Base-by-base conservation (phyloP, 2,113 vertebrate genomes). In the Taxidea taxus region DNA sequence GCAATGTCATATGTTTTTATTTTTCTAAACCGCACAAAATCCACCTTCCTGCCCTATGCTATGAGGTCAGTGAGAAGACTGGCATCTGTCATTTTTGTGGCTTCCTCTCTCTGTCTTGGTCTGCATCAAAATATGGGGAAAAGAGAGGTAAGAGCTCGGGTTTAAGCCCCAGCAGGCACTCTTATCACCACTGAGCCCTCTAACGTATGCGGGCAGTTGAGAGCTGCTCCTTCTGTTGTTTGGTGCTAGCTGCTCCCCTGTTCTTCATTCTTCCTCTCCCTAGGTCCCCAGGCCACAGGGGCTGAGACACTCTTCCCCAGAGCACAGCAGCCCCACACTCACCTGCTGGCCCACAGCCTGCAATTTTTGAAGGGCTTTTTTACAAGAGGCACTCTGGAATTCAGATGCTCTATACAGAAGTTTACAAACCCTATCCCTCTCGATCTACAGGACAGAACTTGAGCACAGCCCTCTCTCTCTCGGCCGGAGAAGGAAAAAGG, bases 11-110 rank as follows among this genome's bases (percentile, higher is more conserved):
- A 2, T 84, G 84, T 74, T 62, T 94, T 84, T 87, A 68, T 54
- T 60, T 96, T 90, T 94, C 88, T 56, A 86, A 77, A 72, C 70
- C 84, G 83, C 42, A 60, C 49, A 81, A 60, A 88, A 81, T 29
- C 49, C 29, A 81, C 68, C 58, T 92, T 90, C 62, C 37, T n/a
- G 18, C 21, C 21, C 37, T 4, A 42, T 6, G 68, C 11, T 44
- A 39, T 15, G 23, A 91, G 51, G 77, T 81, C 56, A 72, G 15
- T 3, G 37, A 93, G 58, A 90, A 87, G 51, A 72, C 4, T 37
- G 11, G 6, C 12, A 27, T 3, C 56, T 44, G 11, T 42, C 42
- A 11, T 29, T 70, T 83, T 15, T 83, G 42, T n/a, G 34, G 70
- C 15, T n/a, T 81, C 47, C 58, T 62, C 54, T 94, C 44, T 95